A percentile compares a stretch with the other conserved stretches of the same genome.
phyloP scores from a whole-genome alignment of 1,140 invertebrate species.

The Thereuonema tuberculata region DNA sequence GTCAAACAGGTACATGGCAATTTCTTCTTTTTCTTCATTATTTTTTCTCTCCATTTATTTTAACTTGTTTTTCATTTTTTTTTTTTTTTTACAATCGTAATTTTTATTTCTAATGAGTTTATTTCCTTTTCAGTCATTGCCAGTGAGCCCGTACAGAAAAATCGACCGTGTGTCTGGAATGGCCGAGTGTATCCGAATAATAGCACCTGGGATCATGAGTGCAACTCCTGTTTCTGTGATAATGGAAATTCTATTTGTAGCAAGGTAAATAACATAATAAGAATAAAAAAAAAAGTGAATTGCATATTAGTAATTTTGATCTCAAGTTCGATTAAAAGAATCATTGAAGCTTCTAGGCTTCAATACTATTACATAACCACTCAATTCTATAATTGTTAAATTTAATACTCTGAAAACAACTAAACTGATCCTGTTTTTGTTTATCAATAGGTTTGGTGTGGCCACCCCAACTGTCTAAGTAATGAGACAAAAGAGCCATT shows the following conservation, averaged over 20 bases:
- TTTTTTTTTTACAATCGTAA: constrained; percentile 23
- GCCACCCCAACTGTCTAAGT: constrained; percentile 55
- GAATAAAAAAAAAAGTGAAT: not conserved
- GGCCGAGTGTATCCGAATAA: constrained; percentile 42
- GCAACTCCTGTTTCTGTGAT: constrained; percentile 65
- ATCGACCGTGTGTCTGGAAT: constrained; percentile 39
- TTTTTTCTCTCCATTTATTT: not conserved
- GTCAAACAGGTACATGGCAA: constrained; percentile 46
- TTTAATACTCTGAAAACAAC: not conserved
- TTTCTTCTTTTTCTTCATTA: not conserved
- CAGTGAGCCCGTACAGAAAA: not conserved
- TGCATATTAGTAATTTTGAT: no score
- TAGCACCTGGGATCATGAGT: constrained; percentile 51
- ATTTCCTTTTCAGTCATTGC: not conserved
- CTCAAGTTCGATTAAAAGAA: no score
- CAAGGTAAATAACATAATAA: constrained; percentile 37
- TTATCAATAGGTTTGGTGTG: constrained; percentile 44
- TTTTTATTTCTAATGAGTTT: constrained; percentile 15
- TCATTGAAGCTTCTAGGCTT: no score
- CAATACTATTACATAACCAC: no score
- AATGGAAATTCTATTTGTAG: constrained; percentile 61
- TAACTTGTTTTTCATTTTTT: constrained; percentile 5
- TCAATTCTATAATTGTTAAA: no score
- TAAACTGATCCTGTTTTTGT: not conserved
- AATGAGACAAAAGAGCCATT: not conserved